phyloP scores from a whole-genome alignment of 1,140 invertebrate genomes.

The Zaprionus ornatus region DNA sequence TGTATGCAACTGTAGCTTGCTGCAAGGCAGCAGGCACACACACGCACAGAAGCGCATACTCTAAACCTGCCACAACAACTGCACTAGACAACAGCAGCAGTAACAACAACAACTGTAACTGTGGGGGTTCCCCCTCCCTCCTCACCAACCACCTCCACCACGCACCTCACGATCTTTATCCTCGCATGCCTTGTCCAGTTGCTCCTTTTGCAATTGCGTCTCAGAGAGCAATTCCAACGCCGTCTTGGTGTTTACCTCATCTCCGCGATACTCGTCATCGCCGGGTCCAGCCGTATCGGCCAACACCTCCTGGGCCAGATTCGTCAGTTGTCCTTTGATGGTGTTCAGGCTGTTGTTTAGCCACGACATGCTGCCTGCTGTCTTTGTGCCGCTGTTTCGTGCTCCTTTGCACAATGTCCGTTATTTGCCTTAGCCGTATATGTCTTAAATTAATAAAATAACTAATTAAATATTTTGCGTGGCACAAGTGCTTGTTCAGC shows the following conservation, averaged over 20 bases:
- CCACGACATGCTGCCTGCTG: constrained; percentile 87
- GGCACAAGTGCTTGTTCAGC: constrained; percentile 74
- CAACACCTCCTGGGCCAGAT: constrained; percentile 89
- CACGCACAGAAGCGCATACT: not conserved
- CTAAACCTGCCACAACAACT: not conserved
- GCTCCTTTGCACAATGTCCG: constrained; percentile 12
- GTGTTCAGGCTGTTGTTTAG: constrained; percentile 89
- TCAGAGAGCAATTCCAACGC: constrained; percentile 83
- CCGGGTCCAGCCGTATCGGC: constrained; percentile 85
- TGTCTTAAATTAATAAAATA: constrained; percentile 39
- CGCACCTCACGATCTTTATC: constrained; percentile 87
- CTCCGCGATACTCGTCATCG: constrained; percentile 70
- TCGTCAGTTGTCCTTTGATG: constrained; percentile 90
- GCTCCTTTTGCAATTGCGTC: constrained; percentile 85
- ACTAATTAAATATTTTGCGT: constrained; percentile 71
- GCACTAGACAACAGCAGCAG: not conserved
- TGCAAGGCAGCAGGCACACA: constrained; percentile 1
- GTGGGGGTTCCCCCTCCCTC: not conserved
- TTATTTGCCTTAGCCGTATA: constrained; percentile 8
- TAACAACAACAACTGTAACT: not conserved
- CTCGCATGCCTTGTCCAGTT: constrained; percentile 86
- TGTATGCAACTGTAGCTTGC: constrained; percentile 19
- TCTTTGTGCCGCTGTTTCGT: constrained; percentile 13
- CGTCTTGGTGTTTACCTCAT: constrained; percentile 54
- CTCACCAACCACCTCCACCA: not conserved